Evolutionary conservation across 2,797 vertebrate genomes (phyloP).

Genomic region (Lepilemur septentrionalis): DNA sequence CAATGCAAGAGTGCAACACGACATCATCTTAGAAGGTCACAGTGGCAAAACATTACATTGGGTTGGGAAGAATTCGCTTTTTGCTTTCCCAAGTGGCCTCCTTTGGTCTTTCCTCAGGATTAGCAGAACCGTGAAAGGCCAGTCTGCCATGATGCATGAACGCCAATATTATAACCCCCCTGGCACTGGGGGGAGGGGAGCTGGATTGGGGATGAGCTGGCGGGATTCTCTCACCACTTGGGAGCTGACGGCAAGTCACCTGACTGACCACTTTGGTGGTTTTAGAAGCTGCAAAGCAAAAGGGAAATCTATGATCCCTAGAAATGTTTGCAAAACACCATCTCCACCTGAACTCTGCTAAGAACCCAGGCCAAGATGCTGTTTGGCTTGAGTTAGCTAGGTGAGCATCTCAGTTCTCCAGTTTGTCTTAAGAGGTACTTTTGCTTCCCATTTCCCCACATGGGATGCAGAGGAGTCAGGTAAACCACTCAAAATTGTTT

Average conservation of each 20-base stretch:
- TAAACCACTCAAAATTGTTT: not conserved
- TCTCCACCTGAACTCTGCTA: not conserved
- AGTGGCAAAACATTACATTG: not conserved
- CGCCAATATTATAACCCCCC: not conserved
- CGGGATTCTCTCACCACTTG: not conserved
- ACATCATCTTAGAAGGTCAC: not conserved
- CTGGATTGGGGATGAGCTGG: not conserved
- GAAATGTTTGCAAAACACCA: not conserved
- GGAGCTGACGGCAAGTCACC: not conserved
- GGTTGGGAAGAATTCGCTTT: not conserved
- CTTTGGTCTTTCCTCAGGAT: conserved; percentile 21
- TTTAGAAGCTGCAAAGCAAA: not conserved
- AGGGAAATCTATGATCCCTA: not conserved
- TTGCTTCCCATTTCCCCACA: not conserved
- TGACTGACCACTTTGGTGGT: not conserved
- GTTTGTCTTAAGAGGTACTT: not conserved
- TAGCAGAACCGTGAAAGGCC: conserved; percentile 52
- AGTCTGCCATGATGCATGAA: not conserved
- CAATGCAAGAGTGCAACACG: not conserved
- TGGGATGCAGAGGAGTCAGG: not conserved
- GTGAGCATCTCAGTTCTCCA: not conserved
- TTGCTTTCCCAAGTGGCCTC: not conserved
- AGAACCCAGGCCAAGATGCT: not conserved
- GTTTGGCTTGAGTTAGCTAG: not conserved
- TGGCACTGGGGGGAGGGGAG: accelerated